These are phyloP conservation scores for Bucco capensis DNA, from an alignment of 2,113 vertebrate genomes.

Conservation along the genomic window DNA sequence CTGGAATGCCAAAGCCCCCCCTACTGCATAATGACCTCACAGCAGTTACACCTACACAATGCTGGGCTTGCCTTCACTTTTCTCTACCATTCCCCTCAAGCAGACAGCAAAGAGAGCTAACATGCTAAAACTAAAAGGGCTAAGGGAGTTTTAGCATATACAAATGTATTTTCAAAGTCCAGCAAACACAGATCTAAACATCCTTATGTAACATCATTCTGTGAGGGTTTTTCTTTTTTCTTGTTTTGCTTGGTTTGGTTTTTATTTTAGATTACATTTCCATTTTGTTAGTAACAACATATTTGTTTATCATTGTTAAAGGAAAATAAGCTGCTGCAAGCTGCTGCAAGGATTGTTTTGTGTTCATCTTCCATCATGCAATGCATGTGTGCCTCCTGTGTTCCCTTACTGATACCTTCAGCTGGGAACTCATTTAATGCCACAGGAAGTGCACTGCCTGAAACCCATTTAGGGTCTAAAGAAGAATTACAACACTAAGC, in stretches of 20 bases:
- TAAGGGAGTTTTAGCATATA: not conserved
- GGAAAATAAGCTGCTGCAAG: slow-evolving; percentile 65
- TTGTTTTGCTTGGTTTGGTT: not conserved
- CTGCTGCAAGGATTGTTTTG: slow-evolving; percentile 54
- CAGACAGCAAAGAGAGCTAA: not conserved
- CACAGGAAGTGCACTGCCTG: slow-evolving; percentile 11
- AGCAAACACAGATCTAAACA: not conserved
- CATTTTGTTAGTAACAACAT: not conserved
- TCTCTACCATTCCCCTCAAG: not conserved
- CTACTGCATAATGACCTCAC: not conserved
- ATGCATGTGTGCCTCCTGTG: not conserved
- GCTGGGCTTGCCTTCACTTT: not conserved
- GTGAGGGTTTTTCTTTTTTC: not conserved
- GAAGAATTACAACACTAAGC: not conserved
- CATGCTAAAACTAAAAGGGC: not conserved
- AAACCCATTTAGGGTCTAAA: slow-evolving; percentile 21
- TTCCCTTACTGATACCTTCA: slow-evolving; percentile 4
- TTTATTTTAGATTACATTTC: not conserved
- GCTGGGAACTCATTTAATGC: slow-evolving; percentile 46
- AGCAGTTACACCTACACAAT: fast-evolving
- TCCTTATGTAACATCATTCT: not conserved
- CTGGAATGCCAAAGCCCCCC: not conserved
- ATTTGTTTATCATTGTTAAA: slow-evolving; percentile 56
- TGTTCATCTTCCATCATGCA: not conserved
- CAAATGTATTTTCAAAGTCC: not conserved